Base-by-base conservation (phyloP, 2,113 vertebrate species). In the Sigmodon hispidus region DNA sequence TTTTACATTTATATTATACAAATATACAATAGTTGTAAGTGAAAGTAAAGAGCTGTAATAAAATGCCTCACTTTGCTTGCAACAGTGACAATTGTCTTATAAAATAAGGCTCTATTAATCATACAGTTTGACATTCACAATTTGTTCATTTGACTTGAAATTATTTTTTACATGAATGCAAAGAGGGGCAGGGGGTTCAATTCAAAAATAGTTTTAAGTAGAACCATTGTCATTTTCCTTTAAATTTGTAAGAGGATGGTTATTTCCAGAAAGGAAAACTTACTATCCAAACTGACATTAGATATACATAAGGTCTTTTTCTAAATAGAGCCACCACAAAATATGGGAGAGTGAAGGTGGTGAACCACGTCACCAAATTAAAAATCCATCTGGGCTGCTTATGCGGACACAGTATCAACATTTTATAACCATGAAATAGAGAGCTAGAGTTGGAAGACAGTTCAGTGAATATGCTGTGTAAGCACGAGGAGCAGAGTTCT, bases 111-210 rank as follows among this genome's bases (percentile, higher is more conserved):
- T 95, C 77, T 85, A 65, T 84, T 96, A 91, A 94, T 70, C 72
- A 90, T 76, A 80, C 21, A 80, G 57, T 26, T 85, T 89, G 87
- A 96, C 73, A 95, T 89, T 96, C 94, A 94, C 91, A 63, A 87
- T 95, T 87, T 94, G 89, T 81, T 89, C 87, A 90, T 88, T 91
- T 96, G 89, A 96, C 89, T 90, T 95, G 95, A 87, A 80, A 95
- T 94, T 89, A 95, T 93, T 96, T 97, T n/a, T 97, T 72, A 91
- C 4, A 1, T 89, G 63, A 92, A 26, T 93, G 36, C 63, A 91
- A 95, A 52, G n/a, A 91, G 57, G 55, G 57, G 55, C 48, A 67
- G 12, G 69, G 21, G 76, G 65, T 85, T 95, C 45, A 95, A 57
- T 86, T 43, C 36, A 31, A 94, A 92, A 90, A 75, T 73, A 81